These are phyloP conservation scores for Amblyraja radiata DNA, from an alignment of 2,797 vertebrate species.

Conservation along the genomic window DNA sequence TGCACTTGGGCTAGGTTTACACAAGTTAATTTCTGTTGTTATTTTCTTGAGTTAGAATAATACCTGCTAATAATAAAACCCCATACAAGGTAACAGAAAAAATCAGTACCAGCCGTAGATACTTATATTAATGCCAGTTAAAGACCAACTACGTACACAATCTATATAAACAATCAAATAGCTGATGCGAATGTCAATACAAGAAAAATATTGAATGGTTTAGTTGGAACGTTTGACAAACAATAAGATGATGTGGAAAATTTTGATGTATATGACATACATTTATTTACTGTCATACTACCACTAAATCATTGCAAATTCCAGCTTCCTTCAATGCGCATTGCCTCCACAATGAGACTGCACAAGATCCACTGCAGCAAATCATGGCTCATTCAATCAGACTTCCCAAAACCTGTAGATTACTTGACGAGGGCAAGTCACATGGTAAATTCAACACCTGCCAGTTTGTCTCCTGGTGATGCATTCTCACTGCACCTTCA, in stretches of 20 bases:
- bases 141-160: not conserved
- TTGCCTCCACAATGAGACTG: not conserved
- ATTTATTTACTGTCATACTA: not conserved
- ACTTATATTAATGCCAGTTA: not conserved
- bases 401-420: too few relatives aligned
- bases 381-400: not conserved
- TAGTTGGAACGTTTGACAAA: not conserved
- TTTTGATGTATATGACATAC: not conserved
- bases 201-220: not conserved
- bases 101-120: not conserved
- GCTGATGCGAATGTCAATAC: not conserved
- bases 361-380: too few relatives aligned
- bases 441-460: too few relatives aligned
- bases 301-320: not conserved
- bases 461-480: too few relatives aligned
- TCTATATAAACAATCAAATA: not conserved
- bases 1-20: not conserved
- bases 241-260: not conserved
- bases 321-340: not conserved
- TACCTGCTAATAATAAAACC: not conserved
- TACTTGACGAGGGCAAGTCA: too few relatives aligned
- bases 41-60: not conserved
- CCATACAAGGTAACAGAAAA: not conserved
- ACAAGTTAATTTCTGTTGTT: not conserved
- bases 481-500: too few relatives aligned